These are phyloP conservation scores for Boloria selene DNA, from an alignment of 2,888 invertebrate species.

Conservation along the genomic window DNA sequence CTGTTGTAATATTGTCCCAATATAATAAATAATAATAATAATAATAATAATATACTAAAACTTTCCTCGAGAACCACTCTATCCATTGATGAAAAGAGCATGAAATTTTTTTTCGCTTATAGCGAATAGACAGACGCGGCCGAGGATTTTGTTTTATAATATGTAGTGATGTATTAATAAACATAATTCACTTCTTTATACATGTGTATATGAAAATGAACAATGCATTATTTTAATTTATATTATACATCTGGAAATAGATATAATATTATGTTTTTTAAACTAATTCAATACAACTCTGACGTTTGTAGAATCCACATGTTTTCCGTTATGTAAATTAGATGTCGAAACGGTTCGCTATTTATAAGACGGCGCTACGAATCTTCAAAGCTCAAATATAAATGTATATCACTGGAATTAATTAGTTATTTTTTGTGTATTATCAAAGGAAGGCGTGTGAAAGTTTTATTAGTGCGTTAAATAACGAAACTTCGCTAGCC, in stretches of 20 bases:
- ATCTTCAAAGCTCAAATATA: constrained; percentile 32
- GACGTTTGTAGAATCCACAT: constrained; percentile 22
- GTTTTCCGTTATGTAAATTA: constrained; percentile 28
- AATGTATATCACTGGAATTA: constrained; percentile 33
- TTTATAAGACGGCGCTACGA: constrained; percentile 29
- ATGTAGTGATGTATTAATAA: too few relatives aligned
- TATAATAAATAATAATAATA: too few relatives aligned
- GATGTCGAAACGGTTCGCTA: constrained; percentile 27
- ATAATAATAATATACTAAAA: too few relatives aligned
- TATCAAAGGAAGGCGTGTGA: constrained; percentile 33
- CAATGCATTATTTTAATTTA: not conserved
- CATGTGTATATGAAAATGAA: too few relatives aligned
- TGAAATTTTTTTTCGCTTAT: too few relatives aligned
- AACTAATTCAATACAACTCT: constrained; percentile 15
- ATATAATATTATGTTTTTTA: constrained; percentile 13
- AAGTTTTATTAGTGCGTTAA: constrained; percentile 32
- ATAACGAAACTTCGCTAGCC: constrained; percentile 25
- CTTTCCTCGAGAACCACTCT: too few relatives aligned
- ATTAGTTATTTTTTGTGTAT: constrained; percentile 31
- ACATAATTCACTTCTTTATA: too few relatives aligned
- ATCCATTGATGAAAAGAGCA: too few relatives aligned
- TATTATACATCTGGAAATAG: not conserved
- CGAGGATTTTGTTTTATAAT: too few relatives aligned
- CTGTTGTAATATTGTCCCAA: too few relatives aligned
- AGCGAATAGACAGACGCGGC: too few relatives aligned